Base-by-base conservation (phyloP, 2,888 invertebrate genomes). In the Cataglyphis rosenhaueri region DNA sequence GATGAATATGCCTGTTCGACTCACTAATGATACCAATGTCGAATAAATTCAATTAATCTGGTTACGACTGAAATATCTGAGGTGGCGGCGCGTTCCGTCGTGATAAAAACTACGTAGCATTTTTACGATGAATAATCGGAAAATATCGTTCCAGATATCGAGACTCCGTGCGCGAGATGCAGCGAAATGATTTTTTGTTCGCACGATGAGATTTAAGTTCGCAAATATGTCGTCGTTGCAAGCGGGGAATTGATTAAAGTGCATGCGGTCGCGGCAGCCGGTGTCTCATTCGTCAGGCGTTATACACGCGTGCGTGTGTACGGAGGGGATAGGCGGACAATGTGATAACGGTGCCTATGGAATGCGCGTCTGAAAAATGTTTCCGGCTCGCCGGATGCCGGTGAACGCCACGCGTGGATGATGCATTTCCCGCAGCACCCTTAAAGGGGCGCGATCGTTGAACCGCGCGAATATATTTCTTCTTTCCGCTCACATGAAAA, bases 311-410 rank as follows among this genome's bases (percentile, higher is more conserved):
- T n/a, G 79, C 61, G 62, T 57, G 82, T 73, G 65, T 32, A 55
- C 32, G 21, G 73, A 18, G 48, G 18, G 70, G 48, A 73, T 70
- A 76, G 76, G 71, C 78, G 78, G 82, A 84, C 73, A 78, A 84
- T 82, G 73, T 78, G 84, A 82, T 84, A 84, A 84, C 82, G 82
- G 62, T 64, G 82, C 78, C 84, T 84, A 84, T 82, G 82, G 84
- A 84, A 84, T 78, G 82, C 73, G 61, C 76, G 61, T 82, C 82
- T 83, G 78, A 84, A 83, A 84, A 84, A 84, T 84, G 82, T 84
- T 84, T 84, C 74, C 78, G 66, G 78, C 66, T 71, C 82, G 82
- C 73, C 84, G 84, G 65, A 21, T 65, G 61, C 57, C 65, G 64
- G 66, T 15, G 74, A 18, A 32, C 41, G 65, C 38, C 81, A 35